Evolutionary conservation across 1,140 invertebrate species (phyloP).

Genomic region (Drosophila arawakana): DNA sequence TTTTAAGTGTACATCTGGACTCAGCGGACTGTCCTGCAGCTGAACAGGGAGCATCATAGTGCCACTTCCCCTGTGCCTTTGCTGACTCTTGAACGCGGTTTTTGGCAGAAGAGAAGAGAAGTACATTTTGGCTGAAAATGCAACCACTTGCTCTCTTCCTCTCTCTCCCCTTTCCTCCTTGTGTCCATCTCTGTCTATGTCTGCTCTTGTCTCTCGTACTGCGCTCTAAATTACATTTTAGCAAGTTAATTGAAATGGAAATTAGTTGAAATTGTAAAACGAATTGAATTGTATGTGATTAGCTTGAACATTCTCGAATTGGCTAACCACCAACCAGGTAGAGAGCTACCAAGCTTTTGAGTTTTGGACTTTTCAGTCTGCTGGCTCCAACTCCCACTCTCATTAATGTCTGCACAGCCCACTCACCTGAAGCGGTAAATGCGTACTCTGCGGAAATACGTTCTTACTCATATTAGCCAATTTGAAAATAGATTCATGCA

Average conservation of each 20-base stretch:
- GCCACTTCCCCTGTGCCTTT: not conserved
- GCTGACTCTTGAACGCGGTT: constrained; percentile 46
- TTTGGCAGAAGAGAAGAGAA: constrained; percentile 27
- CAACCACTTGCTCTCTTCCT: not conserved
- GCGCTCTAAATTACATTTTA: constrained; percentile 83
- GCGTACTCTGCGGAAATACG: constrained; percentile 2
- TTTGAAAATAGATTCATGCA: not conserved
- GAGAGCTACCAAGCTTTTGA: not conserved
- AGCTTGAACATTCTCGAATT: constrained; percentile 81
- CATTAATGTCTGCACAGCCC: too few relatives aligned
- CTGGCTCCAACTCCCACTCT: not conserved
- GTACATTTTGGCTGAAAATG: constrained; percentile 36
- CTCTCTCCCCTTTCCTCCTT: too few relatives aligned
- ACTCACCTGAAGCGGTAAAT: constrained; percentile 1
- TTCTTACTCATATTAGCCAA: not conserved
- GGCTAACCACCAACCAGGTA: constrained; percentile 55
- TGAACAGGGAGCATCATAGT: constrained; percentile 33
- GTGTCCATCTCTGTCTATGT: too few relatives aligned
- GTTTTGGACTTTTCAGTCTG: constrained; percentile 4
- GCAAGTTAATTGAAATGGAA: constrained; percentile 85
- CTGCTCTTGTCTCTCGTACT: constrained; percentile 22
- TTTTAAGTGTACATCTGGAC: constrained; percentile 9
- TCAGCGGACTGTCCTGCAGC: constrained; percentile 43
- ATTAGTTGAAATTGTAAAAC: constrained; percentile 85
- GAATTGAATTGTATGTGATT: constrained; percentile 84